phyloP scores from a whole-genome alignment of 1,140 invertebrate genomes.

The Heterodera schachtii region DNA sequence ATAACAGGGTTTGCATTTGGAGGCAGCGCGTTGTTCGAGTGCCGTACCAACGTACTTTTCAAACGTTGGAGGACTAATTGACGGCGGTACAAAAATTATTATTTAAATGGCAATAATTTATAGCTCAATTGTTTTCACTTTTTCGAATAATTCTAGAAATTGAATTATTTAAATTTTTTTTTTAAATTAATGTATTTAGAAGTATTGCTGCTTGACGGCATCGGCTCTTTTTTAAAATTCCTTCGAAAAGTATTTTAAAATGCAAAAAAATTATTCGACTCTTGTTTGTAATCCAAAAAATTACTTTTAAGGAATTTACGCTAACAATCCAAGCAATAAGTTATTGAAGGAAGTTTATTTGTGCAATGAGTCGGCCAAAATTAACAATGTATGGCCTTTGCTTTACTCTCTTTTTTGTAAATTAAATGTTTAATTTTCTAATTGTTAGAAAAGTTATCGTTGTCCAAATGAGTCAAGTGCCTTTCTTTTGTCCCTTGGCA shows the following conservation, averaged over 20 bases:
- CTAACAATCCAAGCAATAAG: slow-evolving; percentile 93
- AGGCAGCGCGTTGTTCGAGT: slow-evolving; percentile 69
- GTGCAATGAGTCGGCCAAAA: slow-evolving; percentile 74
- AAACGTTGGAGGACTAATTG: slow-evolving; percentile 72
- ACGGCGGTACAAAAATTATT: slow-evolving; percentile 76
- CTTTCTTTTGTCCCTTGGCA: slow-evolving; percentile 69
- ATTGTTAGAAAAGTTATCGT: no score
- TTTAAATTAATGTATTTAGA: no score
- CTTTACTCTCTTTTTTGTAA: no score
- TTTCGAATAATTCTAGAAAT: no score
- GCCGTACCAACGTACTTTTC: slow-evolving; percentile 90
- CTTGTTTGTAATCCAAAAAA: no score
- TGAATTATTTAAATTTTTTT: neutral
- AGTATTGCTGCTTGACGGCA: no score
- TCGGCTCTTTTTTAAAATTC: no score
- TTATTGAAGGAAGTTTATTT: slow-evolving; percentile 88
- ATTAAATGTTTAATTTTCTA: no score
- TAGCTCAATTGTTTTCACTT: no score
- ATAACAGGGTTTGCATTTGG: slow-evolving; percentile 35
- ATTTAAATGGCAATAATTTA: no score
- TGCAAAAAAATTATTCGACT: no score
- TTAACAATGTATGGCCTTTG: neutral
- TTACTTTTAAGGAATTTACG: slow-evolving; percentile 73
- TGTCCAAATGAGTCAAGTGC: slow-evolving; percentile 64
- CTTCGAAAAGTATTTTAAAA: no score